Evolutionary conservation across 2,888 invertebrate species (phyloP).

Genomic region (Rhagonycha fulva): DNA sequence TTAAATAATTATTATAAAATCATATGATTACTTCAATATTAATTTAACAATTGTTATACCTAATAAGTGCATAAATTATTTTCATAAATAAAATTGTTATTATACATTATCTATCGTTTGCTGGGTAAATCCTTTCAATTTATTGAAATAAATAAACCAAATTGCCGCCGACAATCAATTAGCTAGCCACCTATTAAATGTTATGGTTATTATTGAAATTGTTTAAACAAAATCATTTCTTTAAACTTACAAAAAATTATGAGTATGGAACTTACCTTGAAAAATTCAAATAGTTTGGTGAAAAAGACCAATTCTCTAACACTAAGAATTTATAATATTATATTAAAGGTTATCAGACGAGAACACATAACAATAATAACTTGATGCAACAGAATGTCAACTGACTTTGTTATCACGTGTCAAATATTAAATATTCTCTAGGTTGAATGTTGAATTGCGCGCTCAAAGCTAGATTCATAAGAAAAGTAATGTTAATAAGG

Average conservation of each 20-base stretch:
- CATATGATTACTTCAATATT: neutral
- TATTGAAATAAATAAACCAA: neutral
- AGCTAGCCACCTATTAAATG: neutral
- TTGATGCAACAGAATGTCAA: constrained; percentile 21
- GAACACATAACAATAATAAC: neutral
- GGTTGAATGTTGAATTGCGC: constrained; percentile 28
- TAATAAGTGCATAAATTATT: no score
- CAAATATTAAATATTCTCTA: constrained; percentile 25
- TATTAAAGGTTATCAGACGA: neutral
- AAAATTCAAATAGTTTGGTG: neutral
- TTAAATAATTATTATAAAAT: neutral
- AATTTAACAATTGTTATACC: neutral
- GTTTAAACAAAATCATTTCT: neutral
- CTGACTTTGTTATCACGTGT: constrained; percentile 26
- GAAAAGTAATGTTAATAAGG: neutral
- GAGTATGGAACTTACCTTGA: neutral
- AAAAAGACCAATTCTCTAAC: neutral
- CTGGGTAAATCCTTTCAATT: neutral
- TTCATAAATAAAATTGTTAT: neutral
- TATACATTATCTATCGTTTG: neutral
- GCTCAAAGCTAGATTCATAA: constrained; percentile 12
- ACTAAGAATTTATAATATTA: neutral
- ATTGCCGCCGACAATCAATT: neutral
- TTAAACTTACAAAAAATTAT: neutral
- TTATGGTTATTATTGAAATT: neutral